These are phyloP conservation scores for Urosaurus nigricauda DNA, from an alignment of 2,797 vertebrate species.

Conservation along the genomic window DNA sequence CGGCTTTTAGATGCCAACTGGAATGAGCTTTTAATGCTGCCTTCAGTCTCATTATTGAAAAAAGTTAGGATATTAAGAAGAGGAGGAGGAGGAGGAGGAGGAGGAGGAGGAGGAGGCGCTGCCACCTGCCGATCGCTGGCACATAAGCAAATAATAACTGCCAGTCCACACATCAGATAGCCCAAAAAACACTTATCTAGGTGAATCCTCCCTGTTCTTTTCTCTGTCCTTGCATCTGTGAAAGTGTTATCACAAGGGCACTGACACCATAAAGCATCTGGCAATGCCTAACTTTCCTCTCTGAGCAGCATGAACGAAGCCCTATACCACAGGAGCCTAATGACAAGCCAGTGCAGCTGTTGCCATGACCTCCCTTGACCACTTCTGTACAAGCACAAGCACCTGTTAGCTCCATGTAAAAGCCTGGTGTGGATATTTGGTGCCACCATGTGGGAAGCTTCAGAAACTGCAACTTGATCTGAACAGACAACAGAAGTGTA, in stretches of 20 bases:
- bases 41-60: too few relatives aligned
- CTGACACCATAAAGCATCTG: not conserved
- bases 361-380: not conserved
- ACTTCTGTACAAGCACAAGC: not conserved
- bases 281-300: not conserved
- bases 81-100: too few relatives aligned
- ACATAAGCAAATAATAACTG: too few relatives aligned
- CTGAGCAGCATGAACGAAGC: not conserved
- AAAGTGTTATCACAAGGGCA: not conserved
- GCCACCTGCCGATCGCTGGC: too few relatives aligned
- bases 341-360: not conserved
- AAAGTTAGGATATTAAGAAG: too few relatives aligned
- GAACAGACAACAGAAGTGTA: not conserved
- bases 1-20: too few relatives aligned
- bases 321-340: too few relatives aligned
- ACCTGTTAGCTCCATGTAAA: not conserved
- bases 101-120: too few relatives aligned
- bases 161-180: too few relatives aligned
- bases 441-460: conserved; percentile 76
- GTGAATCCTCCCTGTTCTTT: not conserved
- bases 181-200: not conserved
- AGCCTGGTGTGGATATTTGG: conserved; percentile 62
- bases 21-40: too few relatives aligned
- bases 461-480: conserved; percentile 59
- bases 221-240: not conserved